These are phyloP conservation scores for Galago senegalensis DNA, from an alignment of 2,797 vertebrate species.

Conservation along the genomic window DNA sequence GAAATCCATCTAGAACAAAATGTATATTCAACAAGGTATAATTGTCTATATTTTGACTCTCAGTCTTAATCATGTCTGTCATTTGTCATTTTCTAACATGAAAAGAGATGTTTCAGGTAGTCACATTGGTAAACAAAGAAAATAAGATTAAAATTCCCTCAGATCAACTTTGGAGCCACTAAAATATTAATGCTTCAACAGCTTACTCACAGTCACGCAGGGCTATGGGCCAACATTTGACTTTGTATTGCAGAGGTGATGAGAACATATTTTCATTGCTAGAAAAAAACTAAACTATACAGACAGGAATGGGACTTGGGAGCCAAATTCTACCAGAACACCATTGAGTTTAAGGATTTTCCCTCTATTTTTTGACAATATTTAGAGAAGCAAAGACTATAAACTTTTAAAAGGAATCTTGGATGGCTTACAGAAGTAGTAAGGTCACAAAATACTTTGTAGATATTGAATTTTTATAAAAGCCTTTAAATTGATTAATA, in stretches of 20 bases:
- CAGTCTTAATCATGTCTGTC: slow-evolving; percentile 70
- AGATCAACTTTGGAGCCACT: slow-evolving; percentile 68
- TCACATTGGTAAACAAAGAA: slow-evolving; percentile 76
- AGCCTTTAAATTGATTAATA: slow-evolving; percentile 87
- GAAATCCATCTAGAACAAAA: slow-evolving; percentile 69
- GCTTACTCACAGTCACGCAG: slow-evolving; percentile 57
- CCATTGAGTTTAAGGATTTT: slow-evolving; percentile 74
- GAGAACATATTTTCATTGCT: slow-evolving; percentile 83
- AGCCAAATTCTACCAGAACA: slow-evolving; percentile 86
- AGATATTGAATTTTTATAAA: slow-evolving; percentile 87
- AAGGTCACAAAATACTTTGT: slow-evolving; percentile 87
- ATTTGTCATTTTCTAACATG: slow-evolving; percentile 73
- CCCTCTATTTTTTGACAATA: slow-evolving; percentile 82
- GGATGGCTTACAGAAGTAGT: slow-evolving; percentile 86
- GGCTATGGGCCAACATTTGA: slow-evolving; percentile 56
- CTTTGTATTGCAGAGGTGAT: slow-evolving; percentile 78
- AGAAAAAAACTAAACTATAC: slow-evolving; percentile 82
- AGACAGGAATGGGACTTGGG: slow-evolving; percentile 73
- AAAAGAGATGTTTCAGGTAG: slow-evolving; percentile 72
- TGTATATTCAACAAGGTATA: neutral
- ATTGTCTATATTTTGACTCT: slow-evolving; percentile 76
- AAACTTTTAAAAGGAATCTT: slow-evolving; percentile 87
- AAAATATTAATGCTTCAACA: slow-evolving; percentile 67
- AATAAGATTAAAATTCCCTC: slow-evolving; percentile 79
- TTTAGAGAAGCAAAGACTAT: slow-evolving; percentile 87